Evolutionary conservation across 2,797 vertebrate genomes (phyloP), one percentile per base, ranked within the genome.

Genomic region (Amblyraja radiata): DNA sequence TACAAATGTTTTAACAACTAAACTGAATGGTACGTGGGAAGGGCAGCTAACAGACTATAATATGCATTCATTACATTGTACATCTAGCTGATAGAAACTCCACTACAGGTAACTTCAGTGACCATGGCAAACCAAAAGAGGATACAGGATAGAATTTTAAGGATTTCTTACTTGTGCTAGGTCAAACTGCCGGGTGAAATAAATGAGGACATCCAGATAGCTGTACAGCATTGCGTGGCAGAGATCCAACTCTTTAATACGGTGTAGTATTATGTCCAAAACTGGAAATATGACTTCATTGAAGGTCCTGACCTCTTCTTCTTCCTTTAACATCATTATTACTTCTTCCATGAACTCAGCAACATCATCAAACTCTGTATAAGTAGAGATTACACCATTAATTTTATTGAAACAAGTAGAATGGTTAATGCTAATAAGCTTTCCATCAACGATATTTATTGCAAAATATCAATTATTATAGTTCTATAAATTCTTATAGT

Each of bases 251-350:
- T 99, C 98, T 96, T 97, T 98, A 94, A 99, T 95, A 61, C 98
- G 97, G 9, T 97, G 95, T 94, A 97, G 93, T 93, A 99, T 96
- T 94, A 99, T 96, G 94, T 99, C 98, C 68, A 99, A 96, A 93
- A 99, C 96, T 0, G 99, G 99, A 86, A 98, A 96, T 94, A 99
- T 98, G 93, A 99, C 98, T 95, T 99, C 99, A 93, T 96, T 96
- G 1, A 99, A 99, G 0, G 98, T 98, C 90, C 97, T 97, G 94
- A 99, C 98, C 94, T 99, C 99, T 95, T 99, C 98, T 11, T 99
- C 98, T 74, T 96, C 94, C 0, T 97, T 95, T 93, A 99, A 95
- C 90, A 97, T 97, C 93, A 96, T 94, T 93, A 99, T 97, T 73
- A 98, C 97, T 94, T 99, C 98, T 94, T 99, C 98, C 0, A 99